A percentile compares a stretch with the other conserved stretches of the same genome.
phyloP scores from a whole-genome alignment of 2,888 invertebrate genomes.

The Cosmia pyralina region DNA sequence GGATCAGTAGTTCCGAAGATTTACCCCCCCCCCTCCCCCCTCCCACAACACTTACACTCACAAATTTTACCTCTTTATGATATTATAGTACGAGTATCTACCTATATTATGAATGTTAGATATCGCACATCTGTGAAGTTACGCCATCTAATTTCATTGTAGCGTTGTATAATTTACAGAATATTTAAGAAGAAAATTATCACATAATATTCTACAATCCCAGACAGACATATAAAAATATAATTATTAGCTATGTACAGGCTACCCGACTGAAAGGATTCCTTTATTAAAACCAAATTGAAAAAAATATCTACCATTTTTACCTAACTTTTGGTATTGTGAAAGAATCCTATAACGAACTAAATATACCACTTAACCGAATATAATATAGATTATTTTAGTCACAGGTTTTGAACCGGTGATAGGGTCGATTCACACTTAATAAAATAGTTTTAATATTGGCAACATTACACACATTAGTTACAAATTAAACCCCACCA shows the following conservation, averaged over 20 bases:
- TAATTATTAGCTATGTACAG: conserved; percentile 70
- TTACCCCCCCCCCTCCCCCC: too few species aligned
- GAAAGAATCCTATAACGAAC: conserved; percentile 24
- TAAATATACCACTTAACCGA: conserved; percentile 48
- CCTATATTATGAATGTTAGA: too few species aligned
- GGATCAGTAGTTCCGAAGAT: too few species aligned
- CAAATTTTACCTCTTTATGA: too few species aligned
- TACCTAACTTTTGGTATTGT: conserved; percentile 26
- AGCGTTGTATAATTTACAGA: conserved; percentile 11
- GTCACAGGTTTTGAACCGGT: conserved; percentile 36
- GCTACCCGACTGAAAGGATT: conserved; percentile 69
- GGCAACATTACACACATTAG: conserved; percentile 29
- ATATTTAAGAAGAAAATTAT: conserved; percentile 51
- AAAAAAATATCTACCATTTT: conserved; percentile 18
- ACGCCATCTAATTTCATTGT: neutral
- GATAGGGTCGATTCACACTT: conserved; percentile 33
- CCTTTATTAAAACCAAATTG: conserved; percentile 33
- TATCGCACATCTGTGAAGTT: neutral
- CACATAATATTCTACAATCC: conserved; percentile 55
- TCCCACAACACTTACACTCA: too few species aligned
- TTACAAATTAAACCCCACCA: neutral
- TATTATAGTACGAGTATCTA: too few species aligned
- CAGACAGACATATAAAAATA: conserved; percentile 47
- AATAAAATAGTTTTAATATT: neutral
- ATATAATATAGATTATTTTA: conserved; percentile 27